These are phyloP conservation scores for Rallus crepitans DNA, from an alignment of 2,797 vertebrate species.

Conservation along the genomic window DNA sequence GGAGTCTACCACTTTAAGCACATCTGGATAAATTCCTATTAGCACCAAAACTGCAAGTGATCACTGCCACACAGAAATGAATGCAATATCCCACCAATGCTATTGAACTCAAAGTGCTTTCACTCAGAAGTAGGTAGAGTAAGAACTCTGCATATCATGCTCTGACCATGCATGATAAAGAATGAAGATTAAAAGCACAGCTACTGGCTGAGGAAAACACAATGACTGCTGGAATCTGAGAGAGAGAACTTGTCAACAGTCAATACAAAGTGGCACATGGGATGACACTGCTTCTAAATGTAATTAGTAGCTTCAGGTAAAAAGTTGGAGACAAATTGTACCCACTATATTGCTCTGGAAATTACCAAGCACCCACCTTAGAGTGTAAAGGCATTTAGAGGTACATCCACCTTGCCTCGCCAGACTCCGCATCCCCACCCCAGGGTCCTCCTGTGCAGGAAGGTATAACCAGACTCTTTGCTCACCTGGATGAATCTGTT, in stretches of 20 bases:
- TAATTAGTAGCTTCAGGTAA: not conserved
- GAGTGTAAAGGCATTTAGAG: not conserved
- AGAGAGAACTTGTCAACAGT: not conserved
- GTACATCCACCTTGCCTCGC: rapidly evolving
- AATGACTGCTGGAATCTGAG: not conserved
- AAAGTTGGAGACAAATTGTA: not conserved
- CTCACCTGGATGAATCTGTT: not conserved
- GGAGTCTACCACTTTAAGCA: not conserved
- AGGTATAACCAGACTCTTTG: not conserved
- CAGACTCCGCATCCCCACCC: not conserved
- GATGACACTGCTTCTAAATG: not conserved
- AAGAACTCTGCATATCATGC: not conserved
- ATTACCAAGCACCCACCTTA: not conserved
- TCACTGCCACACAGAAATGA: not conserved
- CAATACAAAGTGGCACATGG: not conserved
- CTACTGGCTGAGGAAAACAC: not conserved
- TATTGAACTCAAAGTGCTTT: not conserved
- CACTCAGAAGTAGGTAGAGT: not conserved
- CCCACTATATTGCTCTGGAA: not conserved
- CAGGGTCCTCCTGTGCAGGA: not conserved
- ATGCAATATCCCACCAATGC: not conserved
- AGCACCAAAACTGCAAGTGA: not conserved
- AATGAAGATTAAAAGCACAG: not conserved
- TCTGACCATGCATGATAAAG: not conserved
- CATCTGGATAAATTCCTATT: not conserved